Evolutionary conservation across 1,140 invertebrate genomes (phyloP), one percentile per base, ranked within the genome.

Genomic region (Drosophila bifasciata): DNA sequence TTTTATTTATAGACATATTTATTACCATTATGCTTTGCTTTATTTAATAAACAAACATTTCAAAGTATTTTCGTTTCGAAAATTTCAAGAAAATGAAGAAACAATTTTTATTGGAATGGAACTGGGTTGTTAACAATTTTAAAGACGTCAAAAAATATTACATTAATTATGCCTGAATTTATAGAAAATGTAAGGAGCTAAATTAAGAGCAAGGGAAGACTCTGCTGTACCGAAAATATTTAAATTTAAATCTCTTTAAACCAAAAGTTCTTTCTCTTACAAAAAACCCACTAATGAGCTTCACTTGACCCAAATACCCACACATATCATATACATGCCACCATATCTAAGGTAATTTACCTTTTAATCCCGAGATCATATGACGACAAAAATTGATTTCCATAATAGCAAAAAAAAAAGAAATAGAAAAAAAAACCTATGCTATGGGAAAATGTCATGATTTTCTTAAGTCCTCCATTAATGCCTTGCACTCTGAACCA

Each of bases 401-500:
- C 71, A 58, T 69, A 57, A 70, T 76, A n/a, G 40, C 28, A 25
- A 64, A 56, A 39, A 61, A 57, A 64, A 56, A 44, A 61, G 53
- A 25, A 64, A n/a, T n/a, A 56, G 41, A 61, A 53, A 21, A 64
- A 56, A 44, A 61, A 57, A 46, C 40, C 50, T n/a, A n/a, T n/a
- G 50, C 60, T 55, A 76, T 85, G 72, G 76, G 59, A 64, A 85
- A 85, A 85, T 85, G 80, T 86, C 81, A 86, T 86, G 80, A 85
- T 86, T 85, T 72, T 72, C 48, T 80, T 73, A 67, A 63, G 72
- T 64, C 58, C 41, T 76, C 81, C 73, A 86, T 73, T 85, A 85
- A 86, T 74, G 80, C 81, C 69, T 72, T 75, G 81, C 81, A 76
- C 79, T 85, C 79, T 84, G 80, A 85, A 84, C 79, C 62, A 76